These are phyloP conservation scores for Lagodon rhomboides DNA, from an alignment of 2,797 vertebrate genomes.

Conservation along the genomic window DNA sequence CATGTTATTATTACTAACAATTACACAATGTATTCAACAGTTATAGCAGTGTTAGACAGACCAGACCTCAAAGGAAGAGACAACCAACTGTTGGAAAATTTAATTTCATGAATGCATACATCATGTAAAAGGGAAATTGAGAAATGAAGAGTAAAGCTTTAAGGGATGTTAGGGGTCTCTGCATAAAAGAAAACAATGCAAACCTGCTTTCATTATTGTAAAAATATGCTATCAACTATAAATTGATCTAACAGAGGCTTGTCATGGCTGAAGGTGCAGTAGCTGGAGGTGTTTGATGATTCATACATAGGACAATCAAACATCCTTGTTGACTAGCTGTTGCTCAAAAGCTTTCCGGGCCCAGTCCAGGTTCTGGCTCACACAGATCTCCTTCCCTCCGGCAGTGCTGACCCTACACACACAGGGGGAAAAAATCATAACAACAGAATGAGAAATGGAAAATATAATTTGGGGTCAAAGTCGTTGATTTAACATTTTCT, in stretches of 20 bases:
- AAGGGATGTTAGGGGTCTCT: neutral
- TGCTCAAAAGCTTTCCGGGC: neutral
- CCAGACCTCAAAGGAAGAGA: too few species aligned
- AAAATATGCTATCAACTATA: neutral
- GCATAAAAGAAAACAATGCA: neutral
- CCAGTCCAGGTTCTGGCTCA: constrained; percentile 10
- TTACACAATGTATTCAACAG: too few species aligned
- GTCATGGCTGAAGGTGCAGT: neutral
- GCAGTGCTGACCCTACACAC: constrained; percentile 18
- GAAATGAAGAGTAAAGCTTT: neutral
- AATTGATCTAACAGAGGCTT: neutral
- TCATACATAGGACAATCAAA: neutral
- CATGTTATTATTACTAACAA: too few species aligned
- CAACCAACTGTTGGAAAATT: neutral
- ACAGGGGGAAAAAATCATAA: neutral
- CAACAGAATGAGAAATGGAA: neutral
- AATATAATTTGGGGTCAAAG: neutral
- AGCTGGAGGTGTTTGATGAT: neutral
- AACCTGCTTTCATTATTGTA: neutral
- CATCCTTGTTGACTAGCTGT: too few species aligned
- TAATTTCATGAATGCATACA: neutral
- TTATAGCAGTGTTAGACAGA: too few species aligned
- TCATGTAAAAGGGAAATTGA: neutral
- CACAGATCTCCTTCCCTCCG: neutral
- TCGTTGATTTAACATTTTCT: neutral